Base-by-base conservation (phyloP, 2,113 vertebrate genomes). In the Leucopsar rothschildi region DNA sequence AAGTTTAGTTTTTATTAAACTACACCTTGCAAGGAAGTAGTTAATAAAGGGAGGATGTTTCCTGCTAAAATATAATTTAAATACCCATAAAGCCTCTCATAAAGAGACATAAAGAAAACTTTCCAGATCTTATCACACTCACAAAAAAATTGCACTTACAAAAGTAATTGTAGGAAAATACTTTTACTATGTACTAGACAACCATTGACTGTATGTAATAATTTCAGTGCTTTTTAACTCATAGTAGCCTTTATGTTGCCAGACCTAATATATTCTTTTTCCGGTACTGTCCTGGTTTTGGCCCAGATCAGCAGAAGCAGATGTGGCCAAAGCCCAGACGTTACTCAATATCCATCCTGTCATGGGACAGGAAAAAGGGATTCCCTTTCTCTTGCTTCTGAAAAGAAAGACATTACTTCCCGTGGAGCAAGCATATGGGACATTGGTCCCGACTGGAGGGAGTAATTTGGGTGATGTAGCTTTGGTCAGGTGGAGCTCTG, bases 401-500 rank as follows among this genome's bases (percentile, higher is more conserved):
- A 52, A 39, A 50, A 57, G 71, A 35, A 40, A 37, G 57, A 25
- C 9, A 15, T 49, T 50, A 28, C 28, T 50, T 61, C 35, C 44
- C 16, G 25, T 21, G 57, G 17, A 61, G 35, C 35, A 39, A 33
- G 22, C 45, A 61, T 27, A 35, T 50, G 1, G 1, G 35, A 50
- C 39, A 1, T 37, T 52, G 23, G 44, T 63, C 47, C 37, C 1
- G 1, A n/a, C 5, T 0, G 2, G 44, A 78, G 75, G 11, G 8
- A 52, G 22, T 42, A 40, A 52, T 78, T 40, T 63, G 29, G 17
- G 37, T 78, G 10, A 21, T 16, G 6, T 21, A 40, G 18, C 29
- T 78, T 63, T 50, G 37, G 13, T 42, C 37, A 52, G 18, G 37
- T 22, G n/a, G 59, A 78, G 37, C 47, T 52, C 35, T 63, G 18